These are phyloP conservation scores for Ctenopoma multispine DNA, from an alignment of 2,797 vertebrate species.

Conservation along the genomic window DNA sequence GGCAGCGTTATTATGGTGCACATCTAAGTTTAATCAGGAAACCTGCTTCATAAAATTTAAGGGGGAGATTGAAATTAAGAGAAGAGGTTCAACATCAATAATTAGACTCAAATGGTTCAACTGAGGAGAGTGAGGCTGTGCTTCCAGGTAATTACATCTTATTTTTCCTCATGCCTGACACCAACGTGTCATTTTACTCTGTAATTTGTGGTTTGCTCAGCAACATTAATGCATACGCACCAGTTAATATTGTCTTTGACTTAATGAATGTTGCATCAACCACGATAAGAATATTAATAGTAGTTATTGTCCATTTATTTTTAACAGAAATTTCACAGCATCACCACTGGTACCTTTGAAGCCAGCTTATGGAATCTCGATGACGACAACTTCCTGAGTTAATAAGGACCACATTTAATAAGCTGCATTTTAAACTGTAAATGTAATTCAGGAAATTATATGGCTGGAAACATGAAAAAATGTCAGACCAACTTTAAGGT, in stretches of 20 bases:
- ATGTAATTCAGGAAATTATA: constrained; percentile 11
- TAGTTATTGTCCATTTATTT: not conserved
- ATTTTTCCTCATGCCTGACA: too few species aligned
- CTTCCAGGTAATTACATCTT: too few species aligned
- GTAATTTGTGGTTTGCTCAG: too few species aligned
- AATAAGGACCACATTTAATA: not conserved
- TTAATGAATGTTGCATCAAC: not conserved
- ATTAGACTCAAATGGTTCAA: not conserved
- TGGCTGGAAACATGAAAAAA: not conserved
- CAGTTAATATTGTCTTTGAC: too few species aligned
- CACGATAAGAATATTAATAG: not conserved
- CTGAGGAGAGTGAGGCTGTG: too few species aligned
- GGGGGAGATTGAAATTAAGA: not conserved
- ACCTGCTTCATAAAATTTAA: not conserved
- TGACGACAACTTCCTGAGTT: not conserved
- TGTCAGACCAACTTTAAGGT: not conserved
- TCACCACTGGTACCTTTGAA: not conserved
- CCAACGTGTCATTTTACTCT: too few species aligned
- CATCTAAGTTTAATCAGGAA: constrained; percentile 10
- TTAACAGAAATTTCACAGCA: not conserved
- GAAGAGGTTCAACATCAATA: not conserved
- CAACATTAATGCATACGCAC: too few species aligned
- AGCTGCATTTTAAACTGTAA: not conserved
- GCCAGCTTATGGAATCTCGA: not conserved
- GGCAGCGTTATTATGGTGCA: not conserved